Conservation (phyloP, 2,797 vertebrate species). For the Sebastes steindachneri region DNA sequence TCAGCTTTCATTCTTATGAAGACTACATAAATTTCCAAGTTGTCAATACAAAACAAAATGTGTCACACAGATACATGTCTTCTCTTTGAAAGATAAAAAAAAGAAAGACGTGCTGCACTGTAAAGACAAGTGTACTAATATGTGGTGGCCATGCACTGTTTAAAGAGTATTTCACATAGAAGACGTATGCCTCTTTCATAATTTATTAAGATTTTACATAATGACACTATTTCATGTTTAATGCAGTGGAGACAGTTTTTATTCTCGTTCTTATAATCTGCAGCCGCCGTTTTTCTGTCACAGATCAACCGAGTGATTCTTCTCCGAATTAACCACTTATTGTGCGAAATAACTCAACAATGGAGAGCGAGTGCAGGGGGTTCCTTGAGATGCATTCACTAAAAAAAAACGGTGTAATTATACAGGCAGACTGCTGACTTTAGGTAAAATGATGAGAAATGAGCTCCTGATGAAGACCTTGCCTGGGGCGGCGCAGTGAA, state of each 20-base stretch:
- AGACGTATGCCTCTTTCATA: conserved; percentile 51
- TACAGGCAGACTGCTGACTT: conserved; percentile 79
- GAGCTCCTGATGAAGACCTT: conserved; percentile 81
- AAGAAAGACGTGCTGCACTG: neutral
- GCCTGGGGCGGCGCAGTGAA: conserved; percentile 73
- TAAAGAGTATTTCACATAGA: conserved; percentile 43
- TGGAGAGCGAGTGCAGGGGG: neutral
- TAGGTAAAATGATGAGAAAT: conserved; percentile 81
- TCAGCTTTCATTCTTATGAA: neutral
- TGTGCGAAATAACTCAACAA: conserved; percentile 55
- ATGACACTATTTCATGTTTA: conserved; percentile 69
- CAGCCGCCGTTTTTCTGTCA: conserved; percentile 15
- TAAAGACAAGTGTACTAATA: conserved; percentile 24
- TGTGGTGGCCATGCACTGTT: conserved; percentile 33
- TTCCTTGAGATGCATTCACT: conserved; percentile 55
- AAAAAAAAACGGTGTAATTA: conserved; percentile 75
- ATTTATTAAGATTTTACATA: conserved; percentile 67
- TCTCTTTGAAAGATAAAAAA: conserved; percentile 16
- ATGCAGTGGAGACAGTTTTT: conserved; percentile 55
- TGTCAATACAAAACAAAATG: neutral
- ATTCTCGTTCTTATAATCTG: conserved; percentile 29
- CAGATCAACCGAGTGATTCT: conserved; percentile 40
- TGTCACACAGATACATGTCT: neutral
- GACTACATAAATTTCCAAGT: neutral
- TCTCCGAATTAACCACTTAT: conserved; percentile 11